phyloP scores from a whole-genome alignment of 2,113 vertebrate genomes.

The Callocephalon fimbriatum region DNA sequence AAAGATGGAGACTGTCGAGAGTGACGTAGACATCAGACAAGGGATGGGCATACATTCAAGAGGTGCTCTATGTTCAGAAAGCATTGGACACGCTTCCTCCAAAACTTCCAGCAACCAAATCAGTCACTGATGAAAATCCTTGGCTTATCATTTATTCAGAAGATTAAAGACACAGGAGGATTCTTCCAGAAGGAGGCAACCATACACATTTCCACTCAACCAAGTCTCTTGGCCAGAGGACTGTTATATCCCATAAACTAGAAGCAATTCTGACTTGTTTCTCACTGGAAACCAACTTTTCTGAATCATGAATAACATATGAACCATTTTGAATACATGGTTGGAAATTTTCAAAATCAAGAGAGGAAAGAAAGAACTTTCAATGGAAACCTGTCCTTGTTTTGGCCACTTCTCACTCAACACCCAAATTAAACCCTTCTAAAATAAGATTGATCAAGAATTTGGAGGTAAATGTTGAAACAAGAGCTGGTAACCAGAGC shows the following conservation, averaged over 20 bases:
- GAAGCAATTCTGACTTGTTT: background rate
- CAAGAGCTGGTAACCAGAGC: background rate
- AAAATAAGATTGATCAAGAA: background rate
- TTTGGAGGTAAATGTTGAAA: background rate
- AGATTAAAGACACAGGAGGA: background rate
- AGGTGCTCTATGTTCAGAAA: background rate
- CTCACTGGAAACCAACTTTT: background rate
- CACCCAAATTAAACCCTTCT: background rate
- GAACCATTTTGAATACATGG: fast-evolving
- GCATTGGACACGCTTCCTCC: background rate
- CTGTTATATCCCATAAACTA: background rate
- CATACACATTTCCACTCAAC: background rate
- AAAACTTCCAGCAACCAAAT: background rate
- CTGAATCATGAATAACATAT: background rate
- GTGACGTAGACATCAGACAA: background rate
- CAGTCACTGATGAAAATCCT: background rate
- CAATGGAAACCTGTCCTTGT: background rate
- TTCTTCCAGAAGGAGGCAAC: background rate
- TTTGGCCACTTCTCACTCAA: background rate
- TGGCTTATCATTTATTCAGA: background rate
- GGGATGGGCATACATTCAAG: background rate
- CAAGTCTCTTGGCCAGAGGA: background rate
- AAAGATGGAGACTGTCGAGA: background rate
- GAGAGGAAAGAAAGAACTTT: background rate
- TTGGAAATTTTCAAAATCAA: background rate